Percentiles rank a stretch among this genome's conserved stretches.
Conservation (phyloP, 2,113 vertebrate species). For the Rhodinocichla rosea region DNA sequence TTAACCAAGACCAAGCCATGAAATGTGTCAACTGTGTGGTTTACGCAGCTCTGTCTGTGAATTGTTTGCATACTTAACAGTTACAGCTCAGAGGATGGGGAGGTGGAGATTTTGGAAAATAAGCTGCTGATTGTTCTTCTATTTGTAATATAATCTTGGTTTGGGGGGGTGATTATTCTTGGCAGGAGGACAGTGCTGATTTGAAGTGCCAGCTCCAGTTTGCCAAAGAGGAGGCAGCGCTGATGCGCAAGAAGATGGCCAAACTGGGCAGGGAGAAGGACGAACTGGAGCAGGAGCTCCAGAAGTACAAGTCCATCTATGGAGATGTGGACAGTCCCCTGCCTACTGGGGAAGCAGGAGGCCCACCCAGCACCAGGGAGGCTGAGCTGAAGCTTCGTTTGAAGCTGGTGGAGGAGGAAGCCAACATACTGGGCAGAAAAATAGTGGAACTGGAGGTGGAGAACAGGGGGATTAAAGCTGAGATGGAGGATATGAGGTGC, state of each 20-base stretch:
- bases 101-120: not conserved
- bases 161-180: conserved; percentile 31
- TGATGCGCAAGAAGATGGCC: conserved; percentile 99
- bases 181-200: conserved; percentile 94
- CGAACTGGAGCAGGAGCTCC: conserved; percentile 92
- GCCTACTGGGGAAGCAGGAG: conserved; percentile 82
- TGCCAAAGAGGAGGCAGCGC: conserved; percentile 90
- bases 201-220: conserved; percentile 98
- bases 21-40: not conserved
- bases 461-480: conserved; percentile 92
- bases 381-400: conserved; percentile 93
- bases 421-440: conserved; percentile 95
- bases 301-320: conserved; percentile 94
- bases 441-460: conserved; percentile 98
- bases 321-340: conserved; percentile 94
- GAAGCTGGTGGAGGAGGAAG: conserved; percentile 96
- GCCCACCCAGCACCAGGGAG: conserved; percentile 93
- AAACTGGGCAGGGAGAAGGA: conserved; percentile 93
- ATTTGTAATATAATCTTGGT: conserved; percentile 6
- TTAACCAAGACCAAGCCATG: not conserved
- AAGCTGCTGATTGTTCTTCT: not conserved
- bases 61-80: not conserved
- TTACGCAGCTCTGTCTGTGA: not conserved
- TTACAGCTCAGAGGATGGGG: not conserved
- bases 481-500: conserved; percentile 92